Conservation (phyloP, 1,140 invertebrate species). For the Caerostris extrusa region DNA sequence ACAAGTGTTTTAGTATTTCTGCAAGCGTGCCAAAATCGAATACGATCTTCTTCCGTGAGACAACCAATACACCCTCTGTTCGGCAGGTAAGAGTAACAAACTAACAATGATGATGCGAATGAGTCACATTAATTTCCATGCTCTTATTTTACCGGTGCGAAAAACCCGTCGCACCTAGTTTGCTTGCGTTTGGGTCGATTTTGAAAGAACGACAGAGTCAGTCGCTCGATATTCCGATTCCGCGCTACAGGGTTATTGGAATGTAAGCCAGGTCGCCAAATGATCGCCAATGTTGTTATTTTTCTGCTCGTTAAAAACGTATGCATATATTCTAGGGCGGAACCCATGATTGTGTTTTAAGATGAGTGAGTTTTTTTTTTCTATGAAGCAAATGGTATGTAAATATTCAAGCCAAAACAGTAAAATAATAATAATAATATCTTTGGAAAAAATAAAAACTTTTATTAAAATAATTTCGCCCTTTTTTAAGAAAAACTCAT, state of each 20-base stretch:
- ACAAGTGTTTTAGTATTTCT: background rate
- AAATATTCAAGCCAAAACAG: too few relatives aligned
- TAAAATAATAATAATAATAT: too few relatives aligned
- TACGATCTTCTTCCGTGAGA: background rate
- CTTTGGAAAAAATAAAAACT: too few relatives aligned
- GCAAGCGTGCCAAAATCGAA: background rate
- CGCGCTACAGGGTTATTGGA: background rate
- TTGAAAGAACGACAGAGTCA: background rate
- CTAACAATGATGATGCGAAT: background rate
- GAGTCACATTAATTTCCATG: constrained; percentile 11
- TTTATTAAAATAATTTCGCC: too few relatives aligned
- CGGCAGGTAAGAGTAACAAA: too few relatives aligned
- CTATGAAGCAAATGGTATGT: too few relatives aligned
- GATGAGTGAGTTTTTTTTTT: too few relatives aligned
- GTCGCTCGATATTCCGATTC: constrained; percentile 38
- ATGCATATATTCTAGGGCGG: too few relatives aligned
- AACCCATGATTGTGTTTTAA: too few relatives aligned
- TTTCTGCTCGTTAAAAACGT: too few relatives aligned
- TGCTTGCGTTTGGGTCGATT: constrained; percentile 20
- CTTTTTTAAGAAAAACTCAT: too few relatives aligned
- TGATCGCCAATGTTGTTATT: background rate
- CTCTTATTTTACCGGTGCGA: background rate
- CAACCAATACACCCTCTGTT: too few relatives aligned
- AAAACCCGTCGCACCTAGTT: background rate
- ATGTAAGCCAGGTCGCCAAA: background rate